Evolutionary conservation across 2,113 vertebrate species (phyloP).

Genomic region (Cricetomys ansorgei): DNA sequence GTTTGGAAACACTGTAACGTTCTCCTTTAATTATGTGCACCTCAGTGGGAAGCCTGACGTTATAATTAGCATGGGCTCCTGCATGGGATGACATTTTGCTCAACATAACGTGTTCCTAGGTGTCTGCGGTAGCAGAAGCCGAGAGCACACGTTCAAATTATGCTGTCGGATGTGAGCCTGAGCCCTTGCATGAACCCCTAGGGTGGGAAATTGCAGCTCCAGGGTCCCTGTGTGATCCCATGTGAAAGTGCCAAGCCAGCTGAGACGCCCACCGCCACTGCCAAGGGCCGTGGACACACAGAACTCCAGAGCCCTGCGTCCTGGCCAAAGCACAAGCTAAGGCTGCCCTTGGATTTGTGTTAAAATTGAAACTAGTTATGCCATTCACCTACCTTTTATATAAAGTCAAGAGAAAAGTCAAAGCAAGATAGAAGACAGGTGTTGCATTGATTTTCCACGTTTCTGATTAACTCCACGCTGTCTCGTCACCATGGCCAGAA

Average conservation of each 20-base stretch:
- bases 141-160: neutral
- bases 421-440: neutral
- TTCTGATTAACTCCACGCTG: neutral
- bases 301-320: rapidly evolving
- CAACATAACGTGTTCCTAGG: neutral
- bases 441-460: neutral
- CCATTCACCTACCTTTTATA: neutral
- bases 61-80: constrained; percentile 77
- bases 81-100: constrained; percentile 55
- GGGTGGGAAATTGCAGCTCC: neutral
- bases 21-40: constrained; percentile 76
- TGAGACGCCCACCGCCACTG: no score
- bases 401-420: neutral
- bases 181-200: rapidly evolving
- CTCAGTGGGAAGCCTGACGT: constrained; percentile 71
- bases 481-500: neutral
- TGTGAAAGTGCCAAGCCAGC: neutral
- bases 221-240: rapidly evolving
- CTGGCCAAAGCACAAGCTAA: neutral
- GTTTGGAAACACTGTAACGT: constrained; percentile 79
- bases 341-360: neutral
- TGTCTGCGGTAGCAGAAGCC: neutral
- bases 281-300: rapidly evolving
- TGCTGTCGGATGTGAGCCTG: rapidly evolving
- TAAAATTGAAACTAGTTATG: neutral